Percentiles rank a stretch among this genome's conserved stretches.
These are phyloP conservation scores for Uria lomvia DNA, from an alignment of 2,113 vertebrate species.

Conservation along the genomic window DNA sequence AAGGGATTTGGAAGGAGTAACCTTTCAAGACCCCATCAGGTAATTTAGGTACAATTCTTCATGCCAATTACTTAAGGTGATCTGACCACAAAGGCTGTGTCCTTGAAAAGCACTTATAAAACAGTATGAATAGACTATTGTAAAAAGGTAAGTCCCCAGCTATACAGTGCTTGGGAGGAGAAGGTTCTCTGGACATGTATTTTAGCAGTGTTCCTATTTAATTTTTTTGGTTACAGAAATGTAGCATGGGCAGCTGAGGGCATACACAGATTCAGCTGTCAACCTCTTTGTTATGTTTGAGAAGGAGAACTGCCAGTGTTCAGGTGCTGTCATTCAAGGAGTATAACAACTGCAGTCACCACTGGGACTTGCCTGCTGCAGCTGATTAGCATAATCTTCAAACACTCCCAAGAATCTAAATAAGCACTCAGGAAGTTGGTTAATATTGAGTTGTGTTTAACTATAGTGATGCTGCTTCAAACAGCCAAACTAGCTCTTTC, in stretches of 20 bases:
- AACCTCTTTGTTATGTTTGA: neutral
- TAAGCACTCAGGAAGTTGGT: neutral
- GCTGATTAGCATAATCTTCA: neutral
- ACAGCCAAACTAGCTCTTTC: neutral
- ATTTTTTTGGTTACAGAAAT: neutral
- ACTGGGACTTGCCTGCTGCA: neutral
- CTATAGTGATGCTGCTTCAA: neutral
- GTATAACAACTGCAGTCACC: neutral
- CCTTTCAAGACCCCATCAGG: neutral
- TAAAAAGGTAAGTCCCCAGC: neutral
- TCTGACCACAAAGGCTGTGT: neutral
- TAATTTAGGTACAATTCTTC: neutral
- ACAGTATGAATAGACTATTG: neutral
- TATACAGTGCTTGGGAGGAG: neutral
- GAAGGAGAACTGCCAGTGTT: neutral
- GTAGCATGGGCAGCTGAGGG: neutral
- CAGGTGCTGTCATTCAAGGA: neutral
- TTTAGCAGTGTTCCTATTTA: neutral
- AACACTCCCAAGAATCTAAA: neutral
- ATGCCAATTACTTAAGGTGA: neutral
- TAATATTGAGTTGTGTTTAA: neutral
- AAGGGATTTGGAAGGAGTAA: neutral
- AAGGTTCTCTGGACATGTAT: neutral
- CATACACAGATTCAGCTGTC: neutral
- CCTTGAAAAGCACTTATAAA: neutral